Evolutionary conservation across 2,888 invertebrate species (phyloP), one percentile per base, ranked within the genome.

Genomic region (Cephus runcator): DNA sequence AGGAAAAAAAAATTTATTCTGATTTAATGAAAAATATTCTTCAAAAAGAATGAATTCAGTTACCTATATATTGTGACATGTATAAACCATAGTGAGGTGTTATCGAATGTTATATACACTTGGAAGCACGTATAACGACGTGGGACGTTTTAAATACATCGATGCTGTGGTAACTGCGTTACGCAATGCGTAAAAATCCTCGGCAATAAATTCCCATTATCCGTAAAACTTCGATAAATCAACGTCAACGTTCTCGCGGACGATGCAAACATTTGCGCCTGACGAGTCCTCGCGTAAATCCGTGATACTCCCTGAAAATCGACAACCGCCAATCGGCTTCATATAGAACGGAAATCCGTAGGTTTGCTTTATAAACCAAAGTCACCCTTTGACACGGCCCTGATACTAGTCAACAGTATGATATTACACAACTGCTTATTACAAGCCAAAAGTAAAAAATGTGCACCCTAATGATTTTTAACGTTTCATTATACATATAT

Each of bases 181-280:
- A 56, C 71, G 71, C 71, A 33, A 71, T 71, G 31, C 71, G 71
- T 71, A 71, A 71, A 71, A 71, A 71, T 71, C 31, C 31, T 31
- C 71, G 71, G 71, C 31, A 71, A 71, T 71, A 71, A 71, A 71
- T 71, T 71, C 33, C 71, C 33, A 31, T 71, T 71, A 71, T 71
- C 31, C 31, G 71, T 33, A 33, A 31, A 71, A 71, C 71, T 71
- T 30, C 33, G 15, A 71, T 71, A 71, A 71, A 71, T 71, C 71
- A 71, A 71, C 71, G 31, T 71, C 71, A 56, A 71, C 71, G 71
- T 71, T 31, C n/a, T 71, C 71, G 71, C 71, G 71, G 71, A 71
- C 71, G 71, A 79, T 77, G 83, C 81, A 83, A 83, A 82, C 82
- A 83, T 83, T 81, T 79, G 79, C 79, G 83, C 81, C 79, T 81